Evolutionary conservation across 2,888 invertebrate genomes (phyloP), one percentile per base, ranked within the genome.

Genomic region (Nebria salina): DNA sequence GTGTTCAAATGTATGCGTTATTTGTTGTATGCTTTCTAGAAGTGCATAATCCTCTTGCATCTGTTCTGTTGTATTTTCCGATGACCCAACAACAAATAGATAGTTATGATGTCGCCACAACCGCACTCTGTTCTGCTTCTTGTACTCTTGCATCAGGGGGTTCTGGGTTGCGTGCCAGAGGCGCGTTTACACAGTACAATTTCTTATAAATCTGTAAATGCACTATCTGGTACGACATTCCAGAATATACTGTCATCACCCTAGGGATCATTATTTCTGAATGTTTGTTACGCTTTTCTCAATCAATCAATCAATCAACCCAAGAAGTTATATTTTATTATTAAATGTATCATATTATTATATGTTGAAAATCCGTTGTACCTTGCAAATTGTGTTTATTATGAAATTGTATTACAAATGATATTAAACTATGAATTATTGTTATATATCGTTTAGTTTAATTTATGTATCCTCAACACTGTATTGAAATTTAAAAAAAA

Each of bases 201-300:
- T 87, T 76, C 84, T 82, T 84, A 85, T 86, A 87, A 87, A 85
- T 87, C 93, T 98, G 98, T 98, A 98, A 98, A 98, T 98, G 98
- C 98, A 98, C 97, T 97, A 97, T 98, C 97, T 97, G 97, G 98
- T 98, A 98, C 97, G 97, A 96, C 96, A 96, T 94, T 93, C 95
- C 94, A 93, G 91, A 90, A 91, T 90, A 92, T 91, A 89, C 90
- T 89, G 86, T 89, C 90, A 83, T 83, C 86, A 82, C 84, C 84
- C 83, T 83, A 83, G 82, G 82, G 20, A 20, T 54, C 54, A 11
- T 11, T 54, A 11, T 13, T 54, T 54, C 54, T 54, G 11, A 68
- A 9, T 26, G 20, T 26, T 68, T 68, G 68, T 13, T n/a, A n/a
- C 25, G 20, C 68, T 20, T 68, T 25, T 68, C 68, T 68, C 68